Evolutionary conservation across 2,888 invertebrate species (phyloP).

Genomic region (Sepiola atlantica): DNA sequence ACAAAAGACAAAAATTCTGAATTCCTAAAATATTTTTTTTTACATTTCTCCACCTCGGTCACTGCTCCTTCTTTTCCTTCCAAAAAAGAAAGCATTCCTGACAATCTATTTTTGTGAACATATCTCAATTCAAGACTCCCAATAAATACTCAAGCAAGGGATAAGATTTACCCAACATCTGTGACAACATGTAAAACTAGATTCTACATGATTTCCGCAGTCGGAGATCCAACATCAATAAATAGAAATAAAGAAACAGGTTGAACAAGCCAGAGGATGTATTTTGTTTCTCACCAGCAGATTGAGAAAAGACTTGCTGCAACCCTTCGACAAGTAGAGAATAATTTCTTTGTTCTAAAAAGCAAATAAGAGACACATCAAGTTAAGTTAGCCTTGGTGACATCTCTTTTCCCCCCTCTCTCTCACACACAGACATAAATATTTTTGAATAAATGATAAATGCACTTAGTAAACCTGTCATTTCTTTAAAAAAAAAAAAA

Average conservation of each 20-base stretch:
- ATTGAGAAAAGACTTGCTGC: background rate
- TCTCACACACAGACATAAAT: background rate
- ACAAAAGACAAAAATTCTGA: too few relatives aligned
- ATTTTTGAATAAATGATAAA: background rate
- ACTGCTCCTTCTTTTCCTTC: background rate
- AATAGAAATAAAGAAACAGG: background rate
- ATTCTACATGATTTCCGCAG: background rate
- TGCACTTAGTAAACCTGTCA: background rate
- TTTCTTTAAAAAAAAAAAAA: too few relatives aligned
- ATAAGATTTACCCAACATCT: background rate
- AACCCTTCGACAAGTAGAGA: background rate
- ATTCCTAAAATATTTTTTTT: too few relatives aligned
- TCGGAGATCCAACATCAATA: background rate
- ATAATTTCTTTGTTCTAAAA: background rate
- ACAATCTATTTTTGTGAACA: too few relatives aligned
- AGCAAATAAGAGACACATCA: background rate
- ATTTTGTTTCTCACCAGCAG: background rate
- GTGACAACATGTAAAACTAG: background rate
- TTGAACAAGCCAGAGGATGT: background rate
- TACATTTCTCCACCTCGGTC: too few relatives aligned
- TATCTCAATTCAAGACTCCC: background rate
- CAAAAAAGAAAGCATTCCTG: background rate
- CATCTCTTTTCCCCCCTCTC: too few relatives aligned
- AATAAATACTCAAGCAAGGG: background rate
- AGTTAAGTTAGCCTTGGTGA: background rate